A percentile compares a stretch with the other conserved stretches of the same genome.
Conservation (phyloP, 2,888 invertebrate species). For the Eumacrocentrus americanus region DNA sequence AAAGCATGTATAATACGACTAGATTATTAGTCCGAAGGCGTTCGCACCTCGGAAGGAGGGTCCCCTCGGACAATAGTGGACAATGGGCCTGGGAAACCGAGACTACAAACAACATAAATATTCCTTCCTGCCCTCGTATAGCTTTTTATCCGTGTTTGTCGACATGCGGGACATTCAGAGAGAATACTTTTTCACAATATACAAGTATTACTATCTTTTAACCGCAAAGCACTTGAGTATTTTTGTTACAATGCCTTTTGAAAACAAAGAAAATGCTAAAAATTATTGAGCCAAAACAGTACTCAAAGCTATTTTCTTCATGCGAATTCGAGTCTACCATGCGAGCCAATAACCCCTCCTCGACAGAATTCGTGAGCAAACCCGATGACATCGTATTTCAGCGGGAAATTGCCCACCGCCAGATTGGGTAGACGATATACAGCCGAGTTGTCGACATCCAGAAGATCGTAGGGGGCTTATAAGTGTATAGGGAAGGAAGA, state of each 20-base stretch:
- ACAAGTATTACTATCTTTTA: too few species aligned
- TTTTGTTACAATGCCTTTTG: too few species aligned
- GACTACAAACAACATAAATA: conserved; percentile 61
- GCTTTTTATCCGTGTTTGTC: conserved; percentile 8
- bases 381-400: conserved; percentile 60
- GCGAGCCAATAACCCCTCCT: conserved; percentile 35
- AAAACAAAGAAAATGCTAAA: too few species aligned
- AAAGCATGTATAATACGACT: conserved; percentile 56
- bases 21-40: conserved; percentile 60
- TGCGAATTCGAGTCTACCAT: neutral
- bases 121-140: conserved; percentile 40
- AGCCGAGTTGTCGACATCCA: conserved; percentile 43
- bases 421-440: conserved; percentile 62
- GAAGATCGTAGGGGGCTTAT: conserved; percentile 37
- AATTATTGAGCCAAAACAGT: too few species aligned
- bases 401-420: conserved; percentile 57
- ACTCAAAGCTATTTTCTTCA: too few species aligned
- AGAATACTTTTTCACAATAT: too few species aligned
- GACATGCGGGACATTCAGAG: conserved; percentile 13
- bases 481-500: neutral
- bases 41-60: conserved; percentile 59
- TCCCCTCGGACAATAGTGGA: conserved; percentile 33
- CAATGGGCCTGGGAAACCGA: conserved; percentile 52
- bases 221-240: too few species aligned
- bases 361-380: conserved; percentile 48